Base-by-base conservation (phyloP, 1,140 invertebrate genomes). In the Battus philenor region DNA sequence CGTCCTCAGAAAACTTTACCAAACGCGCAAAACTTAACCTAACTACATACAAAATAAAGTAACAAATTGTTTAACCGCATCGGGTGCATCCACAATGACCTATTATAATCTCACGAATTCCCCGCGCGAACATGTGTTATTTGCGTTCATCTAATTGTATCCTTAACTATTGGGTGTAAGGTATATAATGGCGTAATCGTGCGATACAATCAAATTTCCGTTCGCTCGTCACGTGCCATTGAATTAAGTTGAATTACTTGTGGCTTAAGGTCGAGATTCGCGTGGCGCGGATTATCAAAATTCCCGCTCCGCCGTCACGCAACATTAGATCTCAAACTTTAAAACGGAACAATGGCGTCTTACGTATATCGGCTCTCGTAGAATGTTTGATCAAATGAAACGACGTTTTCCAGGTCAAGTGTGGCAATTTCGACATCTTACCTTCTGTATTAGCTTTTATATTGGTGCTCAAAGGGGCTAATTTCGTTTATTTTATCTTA, bases 271-370 rank as follows among this genome's bases (percentile, higher is more conserved):
- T 30, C 13, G 12, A 41, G 27, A 47, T 48, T 11, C 26, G 5
- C 36, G 22, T 47, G 20, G 46, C 44, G 48, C 2, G 33, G 33
- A 36, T 36, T 18, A 36, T 62, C 59, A 59, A 52, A 61, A 54
- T 55, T 68, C 52, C 59, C 55, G 49, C 54, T 54, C 55, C 36
- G 69, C 68, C 73, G 75, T 77, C 73, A 82, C 73, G 70, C 64
- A 47, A 59, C 69, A 73, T 77, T 73, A 77, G 68, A 81, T 77
- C 73, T 75, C 66, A 66, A 73, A 74, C 73, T 68, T 77, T 73
- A 75, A 73, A 74, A 61, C 63, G 65, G 58, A 51, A 60, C 71
- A 73, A 75, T 73, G 65, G 68, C 59, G 65, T 68, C 67, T 69
- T 62, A 54, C 59, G 49, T 63, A 48, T 63, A 54, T 59, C 18